phyloP scores from a whole-genome alignment of 2,797 vertebrate genomes.

The Scarus forsteni region DNA sequence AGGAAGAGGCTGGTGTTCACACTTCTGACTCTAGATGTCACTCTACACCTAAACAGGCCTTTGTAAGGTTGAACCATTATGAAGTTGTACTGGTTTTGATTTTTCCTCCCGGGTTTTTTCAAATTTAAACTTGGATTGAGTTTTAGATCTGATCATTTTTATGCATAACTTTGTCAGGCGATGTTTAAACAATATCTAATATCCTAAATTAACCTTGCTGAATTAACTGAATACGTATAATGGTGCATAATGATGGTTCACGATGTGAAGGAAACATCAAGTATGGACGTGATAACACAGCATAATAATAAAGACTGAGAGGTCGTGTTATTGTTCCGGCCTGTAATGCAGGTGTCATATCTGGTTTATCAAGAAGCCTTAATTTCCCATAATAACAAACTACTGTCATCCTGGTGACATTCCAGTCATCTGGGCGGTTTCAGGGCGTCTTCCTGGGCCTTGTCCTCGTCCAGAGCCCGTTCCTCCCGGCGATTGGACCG shows the following conservation, averaged over 20 bases:
- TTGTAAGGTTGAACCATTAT: background rate
- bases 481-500: conserved; percentile 67
- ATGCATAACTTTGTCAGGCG: background rate
- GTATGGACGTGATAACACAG: background rate
- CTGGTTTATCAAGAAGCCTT: background rate
- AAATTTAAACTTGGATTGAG: background rate
- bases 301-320: background rate
- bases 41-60: conserved; percentile 1
- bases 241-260: background rate
- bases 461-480: conserved; percentile 33
- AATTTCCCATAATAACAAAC: conserved; percentile 20
- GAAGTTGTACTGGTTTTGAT: background rate
- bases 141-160: background rate
- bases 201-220: background rate
- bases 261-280: background rate
- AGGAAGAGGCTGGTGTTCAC: background rate
- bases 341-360: background rate
- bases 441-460: conserved; percentile 64
- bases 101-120: background rate
- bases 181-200: background rate
- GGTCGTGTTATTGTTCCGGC: too few relatives aligned
- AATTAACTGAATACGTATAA: too few relatives aligned
- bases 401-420: conserved; percentile 52
- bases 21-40: conserved; percentile 56
- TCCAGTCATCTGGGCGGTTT: conserved; percentile 37